A percentile compares a stretch with the other conserved stretches of the same genome.
These are phyloP conservation scores for Catharus minimus DNA, from an alignment of 2,113 vertebrate species.

Conservation along the genomic window DNA sequence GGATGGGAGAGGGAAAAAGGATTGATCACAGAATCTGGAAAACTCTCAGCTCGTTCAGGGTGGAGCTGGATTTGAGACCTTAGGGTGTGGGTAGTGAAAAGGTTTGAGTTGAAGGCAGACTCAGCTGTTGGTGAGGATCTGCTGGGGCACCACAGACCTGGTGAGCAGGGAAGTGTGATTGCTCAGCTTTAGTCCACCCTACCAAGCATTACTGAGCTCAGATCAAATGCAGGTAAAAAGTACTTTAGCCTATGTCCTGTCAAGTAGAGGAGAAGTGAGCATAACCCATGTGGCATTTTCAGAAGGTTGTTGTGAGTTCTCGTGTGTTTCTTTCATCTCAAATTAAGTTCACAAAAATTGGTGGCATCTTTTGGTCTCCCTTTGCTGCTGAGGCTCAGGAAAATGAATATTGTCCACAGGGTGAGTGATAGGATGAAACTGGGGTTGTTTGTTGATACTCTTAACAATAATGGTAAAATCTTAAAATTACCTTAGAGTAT, in stretches of 20 bases:
- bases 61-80: background rate
- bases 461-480: background rate
- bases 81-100: background rate
- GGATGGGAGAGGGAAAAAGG: background rate
- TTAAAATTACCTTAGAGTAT: background rate
- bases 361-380: background rate
- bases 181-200: background rate
- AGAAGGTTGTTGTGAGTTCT: background rate
- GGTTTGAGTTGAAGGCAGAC: background rate
- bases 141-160: background rate
- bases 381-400: background rate
- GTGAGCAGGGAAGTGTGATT: background rate
- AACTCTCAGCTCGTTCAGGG: background rate
- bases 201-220: background rate
- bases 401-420: background rate
- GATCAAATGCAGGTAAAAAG: background rate
- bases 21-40: background rate
- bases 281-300: background rate
- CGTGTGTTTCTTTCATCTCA: background rate
- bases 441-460: background rate
- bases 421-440: background rate
- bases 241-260: background rate
- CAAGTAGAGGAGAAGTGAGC: background rate
- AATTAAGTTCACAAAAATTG: background rate
- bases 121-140: background rate